These are phyloP conservation scores for Cydia splendana DNA, from an alignment of 1,140 invertebrate genomes.

Conservation along the genomic window DNA sequence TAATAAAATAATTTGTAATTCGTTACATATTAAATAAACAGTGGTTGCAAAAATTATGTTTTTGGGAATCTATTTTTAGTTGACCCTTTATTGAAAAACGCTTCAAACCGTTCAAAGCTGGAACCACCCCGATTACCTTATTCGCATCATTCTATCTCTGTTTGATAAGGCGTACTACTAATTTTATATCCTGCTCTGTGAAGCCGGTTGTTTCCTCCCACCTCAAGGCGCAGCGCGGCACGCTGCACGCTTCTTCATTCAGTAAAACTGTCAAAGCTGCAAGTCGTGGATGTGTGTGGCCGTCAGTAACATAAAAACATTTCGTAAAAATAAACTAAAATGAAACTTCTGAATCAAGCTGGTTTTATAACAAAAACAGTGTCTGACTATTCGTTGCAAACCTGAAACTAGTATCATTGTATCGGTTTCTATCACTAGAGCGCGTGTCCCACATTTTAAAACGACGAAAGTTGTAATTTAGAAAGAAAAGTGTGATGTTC, in stretches of 20 bases:
- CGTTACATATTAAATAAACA: neutral
- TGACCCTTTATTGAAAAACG: slow-evolving; percentile 1
- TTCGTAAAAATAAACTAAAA: slow-evolving; percentile 2
- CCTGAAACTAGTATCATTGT: neutral
- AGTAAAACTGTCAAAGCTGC: slow-evolving; percentile 34
- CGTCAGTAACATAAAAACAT: neutral
- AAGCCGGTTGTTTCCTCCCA: neutral
- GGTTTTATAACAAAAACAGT: neutral
- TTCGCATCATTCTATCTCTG: neutral
- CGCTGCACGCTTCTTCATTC: slow-evolving; percentile 21
- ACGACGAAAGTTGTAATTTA: slow-evolving; percentile 47
- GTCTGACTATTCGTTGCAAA: neutral
- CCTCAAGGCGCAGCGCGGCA: neutral
- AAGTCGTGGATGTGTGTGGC: neutral
- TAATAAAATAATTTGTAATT: slow-evolving; percentile 4
- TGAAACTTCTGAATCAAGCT: neutral
- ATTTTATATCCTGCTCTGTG: neutral
- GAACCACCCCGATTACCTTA: neutral
- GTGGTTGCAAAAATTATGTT: neutral
- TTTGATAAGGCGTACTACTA: neutral
- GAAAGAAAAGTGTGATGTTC: slow-evolving; percentile 63
- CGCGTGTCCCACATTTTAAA: slow-evolving; percentile 61
- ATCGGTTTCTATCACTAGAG: neutral
- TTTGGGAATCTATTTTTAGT: neutral
- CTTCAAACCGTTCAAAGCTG: neutral